phyloP scores from a whole-genome alignment of 2,888 invertebrate species.

The Deilephila elpenor region DNA sequence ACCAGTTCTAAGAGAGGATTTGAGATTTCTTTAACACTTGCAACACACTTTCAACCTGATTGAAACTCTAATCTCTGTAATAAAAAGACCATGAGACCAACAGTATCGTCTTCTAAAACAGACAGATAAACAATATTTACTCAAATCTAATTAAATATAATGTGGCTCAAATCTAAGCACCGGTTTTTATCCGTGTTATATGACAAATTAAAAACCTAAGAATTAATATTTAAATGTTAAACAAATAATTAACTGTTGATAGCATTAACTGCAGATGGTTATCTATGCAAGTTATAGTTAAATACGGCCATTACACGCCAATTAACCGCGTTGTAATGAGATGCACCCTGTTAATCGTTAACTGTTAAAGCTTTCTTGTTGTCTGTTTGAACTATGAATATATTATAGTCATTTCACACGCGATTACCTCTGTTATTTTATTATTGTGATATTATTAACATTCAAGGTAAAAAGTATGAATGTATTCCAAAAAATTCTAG shows the following conservation, averaged over 20 bases:
- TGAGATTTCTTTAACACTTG: too few relatives aligned
- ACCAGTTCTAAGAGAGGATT: too few relatives aligned
- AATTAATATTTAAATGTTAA: not conserved
- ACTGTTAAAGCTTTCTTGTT: slow-evolving; percentile 44
- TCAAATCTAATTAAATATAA: too few relatives aligned
- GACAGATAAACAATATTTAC: too few relatives aligned
- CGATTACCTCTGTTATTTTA: slow-evolving; percentile 1
- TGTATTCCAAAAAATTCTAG: too few relatives aligned
- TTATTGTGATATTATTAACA: not conserved
- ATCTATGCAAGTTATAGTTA: slow-evolving; percentile 52
- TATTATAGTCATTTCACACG: slow-evolving; percentile 23
- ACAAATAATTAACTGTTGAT: slow-evolving; percentile 36
- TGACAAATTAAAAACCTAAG: not conserved
- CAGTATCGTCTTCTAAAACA: too few relatives aligned
- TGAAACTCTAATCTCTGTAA: too few relatives aligned
- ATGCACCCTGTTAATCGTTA: slow-evolving; percentile 73
- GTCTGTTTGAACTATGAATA: slow-evolving; percentile 34
- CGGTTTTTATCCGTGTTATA: not conserved
- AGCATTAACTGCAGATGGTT: slow-evolving; percentile 49
- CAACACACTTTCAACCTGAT: too few relatives aligned
- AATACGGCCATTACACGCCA: slow-evolving; percentile 74
- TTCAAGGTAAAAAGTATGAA: too few relatives aligned
- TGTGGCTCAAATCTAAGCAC: too few relatives aligned
- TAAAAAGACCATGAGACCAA: too few relatives aligned
- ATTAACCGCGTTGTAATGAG: slow-evolving; percentile 71